Base-by-base conservation (phyloP, 2,888 invertebrate genomes). In the Orthonychiurus folsomi region DNA sequence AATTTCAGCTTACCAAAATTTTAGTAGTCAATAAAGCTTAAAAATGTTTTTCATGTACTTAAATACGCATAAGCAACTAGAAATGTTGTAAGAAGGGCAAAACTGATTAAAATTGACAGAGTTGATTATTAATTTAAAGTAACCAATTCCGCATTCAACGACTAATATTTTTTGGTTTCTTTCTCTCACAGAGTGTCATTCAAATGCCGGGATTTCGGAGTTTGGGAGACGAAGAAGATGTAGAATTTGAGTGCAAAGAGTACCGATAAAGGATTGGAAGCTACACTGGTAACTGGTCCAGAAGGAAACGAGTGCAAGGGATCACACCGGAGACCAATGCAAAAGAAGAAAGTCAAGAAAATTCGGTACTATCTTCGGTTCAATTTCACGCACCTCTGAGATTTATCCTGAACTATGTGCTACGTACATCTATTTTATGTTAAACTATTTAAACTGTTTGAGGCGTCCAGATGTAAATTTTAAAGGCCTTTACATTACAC, bases 191-290 rank as follows among this genome's bases (percentile, higher is more conserved):
- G 93, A 90, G 90, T 74, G 91, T 89, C 64, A 90, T 93, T 73
- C 86, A 90, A 79, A 93, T 93, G 89, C 81, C 83, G 55, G 93
- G 93, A 3, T 93, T 93, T 77, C 83, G 89, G 66, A 91, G 91
- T 60, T 79, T 93, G 70, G 92, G 87, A 1, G 92, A 93, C 73
- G 88, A 88, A 58, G 93, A 93, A 76, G 86, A 86, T 72, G 88
- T 93, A 27, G 91, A 93, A 77, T 93, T 92, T 75, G 88, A 89
- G 76, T 88, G 87, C 76, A 86, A 88, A 76, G 82, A 84, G 69
- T 91, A n/a, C 91, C 0, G 88, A 86, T 70, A 89, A 91, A 74
- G 93, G 93, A 0, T 78, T 89, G 68, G 93, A 93, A 78, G 93
- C 93, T 18, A 90, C 89, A 1, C 81, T 86, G 58, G 92, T 93